Base-by-base conservation (phyloP, 2,888 invertebrate genomes). In the Marronus borbonicus region DNA sequence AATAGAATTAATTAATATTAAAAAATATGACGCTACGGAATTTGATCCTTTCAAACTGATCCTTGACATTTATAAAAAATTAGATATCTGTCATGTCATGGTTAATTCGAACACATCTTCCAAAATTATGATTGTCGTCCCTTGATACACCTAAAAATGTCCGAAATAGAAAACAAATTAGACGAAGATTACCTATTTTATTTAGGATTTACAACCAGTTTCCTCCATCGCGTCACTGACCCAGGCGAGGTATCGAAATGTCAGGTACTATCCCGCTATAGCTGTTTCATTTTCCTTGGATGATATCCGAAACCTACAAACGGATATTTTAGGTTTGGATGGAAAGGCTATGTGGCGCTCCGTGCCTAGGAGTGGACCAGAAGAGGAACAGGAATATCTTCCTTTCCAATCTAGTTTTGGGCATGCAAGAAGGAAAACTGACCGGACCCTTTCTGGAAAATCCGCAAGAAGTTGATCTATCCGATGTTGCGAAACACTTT, bases 181-280 rank as follows among this genome's bases (percentile, higher is more conserved):
- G 89, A 90, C 80, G 87, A 88, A 82, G 89, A 90, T 83, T 90
- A 89, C 81, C 83, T 89, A 14, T 89, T 89, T 78, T 90, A 89
- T 81, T 83, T 89, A 76, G 87, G 88, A 52, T 88, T 89, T 81
- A 86, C 87, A 1, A 87, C 85, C 79, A 83, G 83, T 39, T 86
- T 83, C 79, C 83, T 84, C 49, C 80, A 83, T 14, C 82, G 84
- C 76, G 70, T 87, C n/a, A 77, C 79, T 12, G 83, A 84, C 49
- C 82, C 83, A 64, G 80, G 75, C 31, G 85, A 86, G 12, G 17
- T 74, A 4, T 79, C 77, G 24, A 84, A 84, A 83, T 85, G 85
- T 80, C 80, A 83, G 78, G 85, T 86, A 81, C 17, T 60, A n/a
- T 1, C 28, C n/a, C 44, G 78, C 50, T 62, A 68, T 31, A 64